Conservation (phyloP, 2,888 invertebrate genomes). For the Congeria kusceri region DNA sequence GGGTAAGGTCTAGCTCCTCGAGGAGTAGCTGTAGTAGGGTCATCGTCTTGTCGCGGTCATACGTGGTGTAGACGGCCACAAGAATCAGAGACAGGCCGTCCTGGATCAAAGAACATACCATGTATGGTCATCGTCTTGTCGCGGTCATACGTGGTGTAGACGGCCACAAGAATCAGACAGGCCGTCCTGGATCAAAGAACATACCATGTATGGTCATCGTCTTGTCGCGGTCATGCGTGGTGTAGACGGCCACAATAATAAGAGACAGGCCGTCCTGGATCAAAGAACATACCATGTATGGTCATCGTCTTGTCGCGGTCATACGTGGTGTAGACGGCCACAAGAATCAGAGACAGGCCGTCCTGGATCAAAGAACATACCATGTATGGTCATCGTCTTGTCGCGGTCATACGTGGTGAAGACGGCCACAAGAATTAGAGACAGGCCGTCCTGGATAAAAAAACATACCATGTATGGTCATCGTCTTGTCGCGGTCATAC, state of each 20-base stretch:
- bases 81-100: slow-evolving; percentile 51
- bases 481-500: slow-evolving; percentile 43
- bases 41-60: slow-evolving; percentile 42
- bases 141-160: slow-evolving; percentile 48
- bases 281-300: no score
- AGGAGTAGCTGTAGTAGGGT: slow-evolving; percentile 47
- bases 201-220: slow-evolving; percentile 35
- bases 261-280: slow-evolving; percentile 54
- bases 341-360: slow-evolving; percentile 47
- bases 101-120: slow-evolving; percentile 27
- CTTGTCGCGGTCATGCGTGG: slow-evolving; percentile 45
- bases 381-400: slow-evolving; percentile 36
- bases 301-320: slow-evolving; percentile 42
- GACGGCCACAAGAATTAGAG: slow-evolving; percentile 47
- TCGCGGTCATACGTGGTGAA: slow-evolving; percentile 49
- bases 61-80: slow-evolving; percentile 50
- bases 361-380: slow-evolving; percentile 44
- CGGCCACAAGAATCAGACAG: slow-evolving; percentile 51
- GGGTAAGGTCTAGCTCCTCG: slow-evolving; percentile 37
- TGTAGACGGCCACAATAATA: slow-evolving; percentile 49
- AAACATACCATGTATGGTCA: no score
- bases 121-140: slow-evolving; percentile 41
- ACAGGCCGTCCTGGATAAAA: slow-evolving; percentile 48
- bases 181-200: slow-evolving; percentile 47
- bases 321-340: slow-evolving; percentile 50